These are phyloP conservation scores for Polypedilum pembai DNA, from an alignment of 1,140 invertebrate species.

Conservation along the genomic window DNA sequence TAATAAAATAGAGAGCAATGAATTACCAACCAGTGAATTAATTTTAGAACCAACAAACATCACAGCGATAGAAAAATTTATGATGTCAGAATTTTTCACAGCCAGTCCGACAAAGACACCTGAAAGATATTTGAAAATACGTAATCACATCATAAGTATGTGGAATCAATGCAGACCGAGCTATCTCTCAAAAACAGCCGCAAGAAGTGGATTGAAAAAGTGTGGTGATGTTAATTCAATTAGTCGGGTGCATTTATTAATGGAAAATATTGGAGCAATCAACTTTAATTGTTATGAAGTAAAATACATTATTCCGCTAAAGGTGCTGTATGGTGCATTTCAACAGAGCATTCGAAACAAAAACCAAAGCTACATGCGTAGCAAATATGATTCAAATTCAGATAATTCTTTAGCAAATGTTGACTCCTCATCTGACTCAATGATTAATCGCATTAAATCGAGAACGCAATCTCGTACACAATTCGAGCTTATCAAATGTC, in stretches of 20 bases:
- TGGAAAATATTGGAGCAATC: constrained; percentile 57
- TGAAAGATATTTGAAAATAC: constrained; percentile 53
- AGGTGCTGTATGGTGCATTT: constrained; percentile 29
- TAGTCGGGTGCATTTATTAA: constrained; percentile 52
- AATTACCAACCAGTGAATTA: constrained; percentile 45
- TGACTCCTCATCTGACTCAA: constrained; percentile 28
- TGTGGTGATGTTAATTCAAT: constrained; percentile 59
- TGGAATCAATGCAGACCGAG: constrained; percentile 51
- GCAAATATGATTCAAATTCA: constrained; percentile 45
- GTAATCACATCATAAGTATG: constrained; percentile 52
- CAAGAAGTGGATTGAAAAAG: constrained; percentile 51
- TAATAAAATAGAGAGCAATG: constrained; percentile 34
- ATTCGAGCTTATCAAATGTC: constrained; percentile 48
- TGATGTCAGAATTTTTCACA: constrained; percentile 55
- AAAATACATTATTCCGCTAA: constrained; percentile 31
- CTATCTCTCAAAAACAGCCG: constrained; percentile 54
- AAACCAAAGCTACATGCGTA: constrained; percentile 21
- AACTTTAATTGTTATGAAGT: constrained; percentile 56
- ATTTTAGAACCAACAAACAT: constrained; percentile 42
- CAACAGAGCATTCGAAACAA: constrained; percentile 28
- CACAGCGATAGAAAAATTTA: constrained; percentile 49
- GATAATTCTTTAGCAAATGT: constrained; percentile 44
- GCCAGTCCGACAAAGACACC: constrained; percentile 51
- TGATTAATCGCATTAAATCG: constrained; percentile 38
- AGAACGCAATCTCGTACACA: constrained; percentile 36